Percentiles rank a stretch among this genome's conserved stretches.
phyloP scores from a whole-genome alignment of 2,113 vertebrate genomes.

The Spermophilus dauricus region DNA sequence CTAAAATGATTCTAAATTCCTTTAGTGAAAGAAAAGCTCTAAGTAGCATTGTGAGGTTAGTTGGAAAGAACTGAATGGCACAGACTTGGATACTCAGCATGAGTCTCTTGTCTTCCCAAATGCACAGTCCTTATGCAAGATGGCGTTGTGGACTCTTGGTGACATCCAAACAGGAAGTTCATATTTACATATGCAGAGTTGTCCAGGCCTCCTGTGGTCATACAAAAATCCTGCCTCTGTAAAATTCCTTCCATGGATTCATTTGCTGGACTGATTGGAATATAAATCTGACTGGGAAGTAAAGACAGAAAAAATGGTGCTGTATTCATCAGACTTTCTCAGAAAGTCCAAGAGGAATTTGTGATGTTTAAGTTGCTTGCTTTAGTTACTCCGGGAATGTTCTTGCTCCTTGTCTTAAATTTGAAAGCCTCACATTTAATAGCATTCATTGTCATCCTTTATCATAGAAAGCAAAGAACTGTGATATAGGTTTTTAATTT shows the following conservation, averaged over 20 bases:
- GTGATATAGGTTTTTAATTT: not conserved
- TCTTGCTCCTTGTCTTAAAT: not conserved
- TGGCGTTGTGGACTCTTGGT: not conserved
- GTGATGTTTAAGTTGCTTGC: not conserved
- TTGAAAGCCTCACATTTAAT: not conserved
- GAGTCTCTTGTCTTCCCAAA: not conserved
- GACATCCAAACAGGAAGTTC: not conserved
- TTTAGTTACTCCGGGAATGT: not conserved
- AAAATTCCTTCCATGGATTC: not conserved
- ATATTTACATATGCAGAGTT: not conserved
- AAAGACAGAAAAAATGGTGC: not conserved
- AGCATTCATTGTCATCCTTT: not conserved
- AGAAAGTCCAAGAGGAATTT: conserved; percentile 10
- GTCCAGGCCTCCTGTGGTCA: not conserved
- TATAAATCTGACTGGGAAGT: not conserved
- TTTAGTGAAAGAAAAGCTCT: not conserved
- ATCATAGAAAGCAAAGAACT: conserved; percentile 14
- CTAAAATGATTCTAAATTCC: conserved; percentile 2
- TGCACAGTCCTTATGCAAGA: not conserved
- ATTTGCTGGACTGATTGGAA: not conserved
- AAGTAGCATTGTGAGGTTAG: not conserved
- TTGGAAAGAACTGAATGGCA: not conserved
- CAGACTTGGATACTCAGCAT: fast-evolving
- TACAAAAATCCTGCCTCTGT: not conserved
- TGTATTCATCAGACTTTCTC: not conserved